Base-by-base conservation (phyloP, 2,797 vertebrate species). In the Cynodonichthys magdalenae region DNA sequence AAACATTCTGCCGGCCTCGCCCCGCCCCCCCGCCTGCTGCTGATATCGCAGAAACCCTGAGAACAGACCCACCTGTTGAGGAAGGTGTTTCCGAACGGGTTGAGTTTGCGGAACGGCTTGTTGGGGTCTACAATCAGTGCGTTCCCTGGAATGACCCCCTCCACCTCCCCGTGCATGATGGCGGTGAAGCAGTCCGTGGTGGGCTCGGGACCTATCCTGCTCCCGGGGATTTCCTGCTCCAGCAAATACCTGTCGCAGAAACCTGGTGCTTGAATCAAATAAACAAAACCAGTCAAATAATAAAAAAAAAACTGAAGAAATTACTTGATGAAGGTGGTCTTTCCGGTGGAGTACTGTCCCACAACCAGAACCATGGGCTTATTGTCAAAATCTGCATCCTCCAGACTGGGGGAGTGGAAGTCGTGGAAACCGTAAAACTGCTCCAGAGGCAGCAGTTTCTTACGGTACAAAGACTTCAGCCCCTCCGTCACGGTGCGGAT, bases 291-390 rank as follows among this genome's bases (percentile, higher is more conserved):
- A 24, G 24, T 24, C 36, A 11, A 39, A 11, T 12, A 2, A 10
- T 12, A 39, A 36, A 39, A 39, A 39, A 11, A 3, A 12, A 39
- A 39, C 10, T 39, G 36, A 39, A 3, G 1, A 12, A 12, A 90
- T 91, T 89, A 95, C 87, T 94, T 95, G 84, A 98, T 96, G 81
- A 98, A 98, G 2, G 95, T 97, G 4, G 96, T 98, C 83, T 98
- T 98, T 42, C 96, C 96, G 0, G 96, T 97, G 55, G 96, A 97
- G 70, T 98, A 98, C 74, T 97, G 96, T 4, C 96, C 96, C 7
- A 95, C 95, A 65, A 98, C 95, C 79, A 98, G 85, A 70, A 98
- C 95, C 96, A 98, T 98, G 1, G 96, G 96, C 71, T 98, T 98
- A 80, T 94, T 96, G 15, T 96, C 95, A 1, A 98, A 98, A 80